Percentiles rank a stretch among this genome's conserved stretches.
Conservation (phyloP, 2,888 invertebrate genomes). For the Mythimna albipuncta region DNA sequence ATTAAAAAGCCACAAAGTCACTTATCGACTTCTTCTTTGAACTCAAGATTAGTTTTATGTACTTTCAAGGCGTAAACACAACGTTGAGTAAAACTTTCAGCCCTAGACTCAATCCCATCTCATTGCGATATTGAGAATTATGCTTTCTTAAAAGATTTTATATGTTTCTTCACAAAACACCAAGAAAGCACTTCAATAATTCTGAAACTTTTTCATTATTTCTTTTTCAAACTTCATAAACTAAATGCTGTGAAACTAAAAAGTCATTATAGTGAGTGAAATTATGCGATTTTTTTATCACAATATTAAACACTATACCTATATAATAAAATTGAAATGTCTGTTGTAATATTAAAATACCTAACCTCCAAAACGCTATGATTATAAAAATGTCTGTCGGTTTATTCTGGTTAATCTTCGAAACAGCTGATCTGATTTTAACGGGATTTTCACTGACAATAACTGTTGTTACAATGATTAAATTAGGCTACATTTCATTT, state of each 20-base stretch:
- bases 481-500: no score
- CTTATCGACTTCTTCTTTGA: slow-evolving; percentile 52
- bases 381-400: no score
- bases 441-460: no score
- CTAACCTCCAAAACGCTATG: no score
- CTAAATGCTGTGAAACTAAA: slow-evolving; percentile 18
- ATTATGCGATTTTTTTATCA: slow-evolving; percentile 6
- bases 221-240: slow-evolving; percentile 24
- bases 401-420: no score
- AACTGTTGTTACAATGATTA: no score
- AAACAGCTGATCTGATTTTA: no score
- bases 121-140: slow-evolving; percentile 50
- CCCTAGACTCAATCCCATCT: slow-evolving; percentile 59
- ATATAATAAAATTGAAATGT: no score
- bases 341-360: no score
- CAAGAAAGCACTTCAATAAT: slow-evolving; percentile 37
- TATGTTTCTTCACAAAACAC: slow-evolving; percentile 16
- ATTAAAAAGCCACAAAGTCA: slow-evolving; percentile 62
- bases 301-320: no score
- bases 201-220: slow-evolving; percentile 23
- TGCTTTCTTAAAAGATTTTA: slow-evolving; percentile 35
- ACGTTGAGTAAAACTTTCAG: slow-evolving; percentile 63
- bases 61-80: slow-evolving; percentile 64
- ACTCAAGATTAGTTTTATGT: slow-evolving; percentile 68
- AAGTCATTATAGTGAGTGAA: slow-evolving; percentile 30